Base-by-base conservation (phyloP, 2,797 vertebrate species). In the Acestrorhynchus altus region DNA sequence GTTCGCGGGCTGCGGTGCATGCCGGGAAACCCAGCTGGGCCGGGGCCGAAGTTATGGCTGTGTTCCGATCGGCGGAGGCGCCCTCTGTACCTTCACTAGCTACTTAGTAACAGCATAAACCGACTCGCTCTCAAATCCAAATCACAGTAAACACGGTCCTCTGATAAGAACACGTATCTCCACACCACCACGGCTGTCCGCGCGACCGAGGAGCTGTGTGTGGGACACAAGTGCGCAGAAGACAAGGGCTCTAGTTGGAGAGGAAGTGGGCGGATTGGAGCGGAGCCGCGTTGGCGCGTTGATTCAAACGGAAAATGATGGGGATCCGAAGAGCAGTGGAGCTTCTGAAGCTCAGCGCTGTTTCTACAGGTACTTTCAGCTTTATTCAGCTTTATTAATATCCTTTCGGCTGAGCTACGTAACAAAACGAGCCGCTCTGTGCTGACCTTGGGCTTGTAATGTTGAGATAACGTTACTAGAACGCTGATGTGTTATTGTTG, bases 271-370 rank as follows among this genome's bases (percentile, higher is more conserved):
- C 18, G 4, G 20, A 22, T 20, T n/a, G 60, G 57, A 2, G 9
- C 49, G 1, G 1, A 10, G 13, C 9, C 22, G 52, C 11, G 24
- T 89, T 83, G 82, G 92, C 93, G 93, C 88, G 88, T 72, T 79
- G 63, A 72, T 92, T 91, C 67, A 87, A 92, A 87, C 59, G 12
- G 64, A 89, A 87, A n/a, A n/a, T n/a, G 4, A 94, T 94, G 93
- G 91, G 90, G 54, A 42, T 93, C 1, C 69, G 88, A 0, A 63
- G 81, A 0, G 86, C 89, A 15, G 51, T 93, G n/a, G 81, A 86
- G 12, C 88, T 89, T 66, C 74, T 94, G 1, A 88, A 81, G 26
- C 76, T 93, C 76, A 72, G 83, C 20, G 26, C 86, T 7, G 35
- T 93, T 0, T 65, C 91, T 4, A 1, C 72, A 71, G 92, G 93